Conservation (phyloP, 2,797 vertebrate species). For the Sebastes nivosus region DNA sequence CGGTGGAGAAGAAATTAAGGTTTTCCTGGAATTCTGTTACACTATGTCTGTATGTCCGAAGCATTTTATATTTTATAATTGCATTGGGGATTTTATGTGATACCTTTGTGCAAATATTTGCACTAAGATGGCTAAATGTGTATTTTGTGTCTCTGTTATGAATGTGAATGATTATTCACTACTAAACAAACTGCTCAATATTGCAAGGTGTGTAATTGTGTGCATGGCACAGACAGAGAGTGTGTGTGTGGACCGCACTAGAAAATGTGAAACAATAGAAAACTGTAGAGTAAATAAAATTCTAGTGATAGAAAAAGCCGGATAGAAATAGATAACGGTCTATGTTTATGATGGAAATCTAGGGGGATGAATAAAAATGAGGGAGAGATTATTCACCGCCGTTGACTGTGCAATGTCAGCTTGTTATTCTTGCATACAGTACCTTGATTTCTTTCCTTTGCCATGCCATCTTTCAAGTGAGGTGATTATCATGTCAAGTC, state of each 20-base stretch:
- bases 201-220: not conserved
- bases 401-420: slow-evolving; percentile 64
- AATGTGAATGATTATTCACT: slow-evolving; percentile 15
- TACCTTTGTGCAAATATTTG: not conserved
- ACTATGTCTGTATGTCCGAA: not conserved
- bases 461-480: slow-evolving; percentile 48
- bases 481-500: slow-evolving; percentile 58
- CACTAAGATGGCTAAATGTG: not conserved
- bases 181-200: not conserved
- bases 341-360: slow-evolving; percentile 34
- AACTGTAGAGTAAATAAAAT: slow-evolving; percentile 11
- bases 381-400: slow-evolving; percentile 57
- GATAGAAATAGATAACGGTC: slow-evolving; percentile 36
- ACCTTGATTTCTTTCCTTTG: slow-evolving; percentile 50
- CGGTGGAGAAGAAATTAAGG: not conserved
- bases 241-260: not conserved
- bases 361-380: slow-evolving; percentile 56
- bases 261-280: slow-evolving; percentile 7
- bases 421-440: slow-evolving; percentile 67
- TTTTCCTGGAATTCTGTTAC: not conserved
- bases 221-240: not conserved
- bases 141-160: not conserved
- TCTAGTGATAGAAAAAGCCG: not conserved
- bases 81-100: not conserved
- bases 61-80: not conserved